Percentiles rank a stretch among this genome's conserved stretches.
Conservation (phyloP, 2,888 invertebrate species). For the Drosophila nr. medialis region DNA sequence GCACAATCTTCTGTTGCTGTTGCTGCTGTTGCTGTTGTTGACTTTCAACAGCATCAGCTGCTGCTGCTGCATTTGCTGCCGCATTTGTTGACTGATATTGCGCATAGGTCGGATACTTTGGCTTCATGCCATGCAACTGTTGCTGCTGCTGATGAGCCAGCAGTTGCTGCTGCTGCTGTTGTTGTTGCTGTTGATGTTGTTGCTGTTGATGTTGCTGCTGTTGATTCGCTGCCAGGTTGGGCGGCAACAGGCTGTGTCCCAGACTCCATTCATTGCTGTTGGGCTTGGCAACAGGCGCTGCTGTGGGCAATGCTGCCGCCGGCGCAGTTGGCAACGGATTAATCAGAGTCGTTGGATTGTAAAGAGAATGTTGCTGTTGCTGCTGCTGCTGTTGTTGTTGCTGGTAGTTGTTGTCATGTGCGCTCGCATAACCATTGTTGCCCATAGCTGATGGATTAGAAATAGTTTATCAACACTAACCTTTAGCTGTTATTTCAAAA, state of each 20-base stretch:
- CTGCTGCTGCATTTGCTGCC: constrained; percentile 67
- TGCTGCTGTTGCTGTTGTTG: constrained; percentile 56
- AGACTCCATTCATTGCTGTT: constrained; percentile 66
- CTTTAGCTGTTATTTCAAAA: neutral
- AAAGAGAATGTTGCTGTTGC: constrained; percentile 66
- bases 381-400: constrained; percentile 53
- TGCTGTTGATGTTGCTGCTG: constrained; percentile 50
- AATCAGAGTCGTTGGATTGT: constrained; percentile 71
- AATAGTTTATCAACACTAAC: neutral
- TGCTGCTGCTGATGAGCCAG: constrained; percentile 28
- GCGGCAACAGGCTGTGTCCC: constrained; percentile 59
- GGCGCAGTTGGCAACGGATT: constrained; percentile 56
- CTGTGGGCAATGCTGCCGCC: constrained; percentile 23
- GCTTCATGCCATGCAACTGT: constrained; percentile 52
- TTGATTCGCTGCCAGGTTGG: constrained; percentile 45
- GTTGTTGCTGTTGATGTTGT: constrained; percentile 38
- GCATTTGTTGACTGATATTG: constrained; percentile 80
- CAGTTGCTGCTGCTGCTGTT: constrained; percentile 33
- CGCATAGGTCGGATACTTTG: constrained; percentile 81
- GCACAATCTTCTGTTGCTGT: constrained; percentile 65
- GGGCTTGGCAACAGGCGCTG: constrained; percentile 36
- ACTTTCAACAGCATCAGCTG: constrained; percentile 52
- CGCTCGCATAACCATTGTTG: constrained; percentile 50
- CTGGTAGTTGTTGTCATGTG: constrained; percentile 60
- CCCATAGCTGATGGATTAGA: constrained; percentile 31